These are phyloP conservation scores for Pseudoips prasinana DNA, from an alignment of 2,888 invertebrate species.

Conservation along the genomic window DNA sequence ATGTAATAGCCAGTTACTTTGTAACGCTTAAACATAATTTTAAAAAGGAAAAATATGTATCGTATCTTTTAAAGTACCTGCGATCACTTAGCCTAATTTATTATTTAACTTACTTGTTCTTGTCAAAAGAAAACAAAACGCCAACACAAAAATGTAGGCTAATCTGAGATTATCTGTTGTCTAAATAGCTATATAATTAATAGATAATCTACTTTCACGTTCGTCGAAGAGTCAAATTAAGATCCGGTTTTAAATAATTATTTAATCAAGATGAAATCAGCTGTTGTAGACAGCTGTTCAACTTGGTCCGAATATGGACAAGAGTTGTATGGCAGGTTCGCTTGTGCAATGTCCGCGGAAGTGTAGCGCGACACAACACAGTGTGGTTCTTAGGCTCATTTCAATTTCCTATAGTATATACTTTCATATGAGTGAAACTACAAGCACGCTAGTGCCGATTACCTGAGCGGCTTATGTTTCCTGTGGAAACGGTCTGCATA, in stretches of 20 bases:
- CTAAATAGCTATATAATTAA: conserved; percentile 11
- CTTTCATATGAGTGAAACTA: conserved; percentile 67
- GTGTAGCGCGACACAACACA: conserved; percentile 14
- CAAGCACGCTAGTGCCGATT: conserved; percentile 48
- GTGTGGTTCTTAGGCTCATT: conserved; percentile 25
- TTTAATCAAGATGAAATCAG: conserved; percentile 17
- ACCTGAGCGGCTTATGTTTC: conserved; percentile 53
- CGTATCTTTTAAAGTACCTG: no score
- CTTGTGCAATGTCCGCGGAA: conserved; percentile 10
- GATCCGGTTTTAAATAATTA: conserved; percentile 18
- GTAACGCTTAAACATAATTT: no score
- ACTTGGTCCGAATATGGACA: conserved; percentile 13
- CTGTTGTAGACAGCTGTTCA: conserved; percentile 24
- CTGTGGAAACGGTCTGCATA: conserved; percentile 29
- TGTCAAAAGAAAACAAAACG: no score
- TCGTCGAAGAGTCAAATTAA: conserved; percentile 12
- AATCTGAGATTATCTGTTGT: conserved; percentile 6
- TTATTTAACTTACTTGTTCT: no score
- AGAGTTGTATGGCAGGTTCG: no score
- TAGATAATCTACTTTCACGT: conserved; percentile 23
- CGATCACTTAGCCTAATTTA: no score
- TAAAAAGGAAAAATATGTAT: no score
- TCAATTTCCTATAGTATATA: conserved; percentile 45
- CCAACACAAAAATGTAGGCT: conserved; percentile 6
- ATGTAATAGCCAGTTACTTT: no score